These are phyloP conservation scores for Toxostoma redivivum DNA, from an alignment of 2,113 vertebrate genomes.

Conservation along the genomic window DNA sequence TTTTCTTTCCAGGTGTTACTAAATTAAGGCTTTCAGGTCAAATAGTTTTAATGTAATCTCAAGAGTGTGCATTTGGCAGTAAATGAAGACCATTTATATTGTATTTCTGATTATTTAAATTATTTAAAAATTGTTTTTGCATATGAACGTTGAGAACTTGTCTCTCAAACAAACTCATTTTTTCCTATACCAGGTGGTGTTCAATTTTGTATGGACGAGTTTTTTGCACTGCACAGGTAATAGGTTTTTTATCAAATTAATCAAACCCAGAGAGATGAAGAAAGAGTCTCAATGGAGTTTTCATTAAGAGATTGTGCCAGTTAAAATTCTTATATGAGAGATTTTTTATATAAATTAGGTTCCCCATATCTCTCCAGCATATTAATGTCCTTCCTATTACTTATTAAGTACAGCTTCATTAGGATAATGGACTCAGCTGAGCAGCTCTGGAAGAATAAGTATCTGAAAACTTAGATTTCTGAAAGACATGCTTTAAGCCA, in stretches of 20 bases:
- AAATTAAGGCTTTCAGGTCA: not conserved
- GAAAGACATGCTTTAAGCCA: not conserved
- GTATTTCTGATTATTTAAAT: not conserved
- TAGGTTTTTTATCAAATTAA: not conserved
- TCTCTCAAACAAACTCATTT: not conserved
- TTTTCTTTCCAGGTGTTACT: not conserved
- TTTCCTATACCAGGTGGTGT: not conserved
- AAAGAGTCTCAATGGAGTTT: not conserved
- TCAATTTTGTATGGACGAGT: not conserved
- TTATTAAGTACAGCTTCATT: not conserved
- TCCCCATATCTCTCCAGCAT: not conserved
- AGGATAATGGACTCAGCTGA: not conserved
- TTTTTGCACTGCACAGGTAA: not conserved
- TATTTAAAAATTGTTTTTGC: not conserved
- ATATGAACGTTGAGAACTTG: not conserved
- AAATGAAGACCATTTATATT: not conserved
- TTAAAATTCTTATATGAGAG: not conserved
- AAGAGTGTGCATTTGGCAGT: slow-evolving; percentile 1
- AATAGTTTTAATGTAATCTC: not conserved
- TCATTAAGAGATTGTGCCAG: not conserved
- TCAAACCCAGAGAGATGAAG: not conserved
- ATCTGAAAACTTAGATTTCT: not conserved
- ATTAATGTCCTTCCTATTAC: not conserved
- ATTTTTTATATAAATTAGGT: not conserved
- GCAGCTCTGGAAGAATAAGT: not conserved